Conservation (phyloP, 2,797 vertebrate species). For the Tiaroga cobitis region DNA sequence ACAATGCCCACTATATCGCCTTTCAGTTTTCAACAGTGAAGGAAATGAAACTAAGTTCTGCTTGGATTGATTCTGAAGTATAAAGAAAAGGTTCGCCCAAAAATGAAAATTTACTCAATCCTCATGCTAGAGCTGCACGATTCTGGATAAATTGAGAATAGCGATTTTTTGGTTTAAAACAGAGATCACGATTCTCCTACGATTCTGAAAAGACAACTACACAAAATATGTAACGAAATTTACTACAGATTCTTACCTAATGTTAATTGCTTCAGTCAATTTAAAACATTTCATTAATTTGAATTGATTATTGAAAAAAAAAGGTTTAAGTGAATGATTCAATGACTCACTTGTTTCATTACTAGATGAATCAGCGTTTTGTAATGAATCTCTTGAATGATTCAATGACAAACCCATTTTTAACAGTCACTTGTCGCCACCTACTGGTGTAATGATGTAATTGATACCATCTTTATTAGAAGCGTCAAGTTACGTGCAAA, state of each 20-base stretch:
- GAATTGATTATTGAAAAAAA: too few relatives aligned
- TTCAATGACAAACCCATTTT: not conserved
- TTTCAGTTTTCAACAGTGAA: not conserved
- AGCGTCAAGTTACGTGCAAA: not conserved
- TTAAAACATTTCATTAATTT: too few relatives aligned
- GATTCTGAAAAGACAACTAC: too few relatives aligned
- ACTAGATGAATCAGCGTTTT: too few relatives aligned
- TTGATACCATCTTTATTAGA: not conserved
- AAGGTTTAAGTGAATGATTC: not conserved
- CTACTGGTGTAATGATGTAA: not conserved
- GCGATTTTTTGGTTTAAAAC: too few relatives aligned
- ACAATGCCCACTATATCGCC: not conserved
- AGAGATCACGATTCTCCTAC: too few relatives aligned
- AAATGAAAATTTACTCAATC: not conserved
- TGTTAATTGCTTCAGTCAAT: too few relatives aligned
- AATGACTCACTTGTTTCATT: not conserved
- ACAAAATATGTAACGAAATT: too few relatives aligned
- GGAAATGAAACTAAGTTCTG: not conserved
- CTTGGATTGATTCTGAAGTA: not conserved
- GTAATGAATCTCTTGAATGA: not conserved
- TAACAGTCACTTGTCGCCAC: not conserved
- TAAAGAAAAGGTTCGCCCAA: not conserved
- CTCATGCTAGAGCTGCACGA: not conserved
- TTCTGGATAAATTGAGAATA: too few relatives aligned
- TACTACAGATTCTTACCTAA: too few relatives aligned